These are phyloP conservation scores for Vidua chalybeata DNA, from an alignment of 2,113 vertebrate genomes.

Conservation along the genomic window DNA sequence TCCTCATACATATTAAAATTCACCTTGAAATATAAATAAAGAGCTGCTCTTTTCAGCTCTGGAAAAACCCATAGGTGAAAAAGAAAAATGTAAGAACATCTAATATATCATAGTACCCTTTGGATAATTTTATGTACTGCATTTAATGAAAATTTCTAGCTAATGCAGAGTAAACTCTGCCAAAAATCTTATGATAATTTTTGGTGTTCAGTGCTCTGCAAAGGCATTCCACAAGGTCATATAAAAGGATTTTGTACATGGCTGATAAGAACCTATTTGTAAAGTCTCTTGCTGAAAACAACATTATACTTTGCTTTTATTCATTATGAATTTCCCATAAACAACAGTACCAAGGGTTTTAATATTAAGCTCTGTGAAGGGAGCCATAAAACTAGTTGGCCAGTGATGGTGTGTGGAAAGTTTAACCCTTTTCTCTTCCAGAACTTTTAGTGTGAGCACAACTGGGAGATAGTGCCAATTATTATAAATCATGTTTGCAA, in stretches of 20 bases:
- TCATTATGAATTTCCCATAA: background rate
- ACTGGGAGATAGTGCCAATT: conserved; percentile 9
- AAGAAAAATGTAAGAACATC: background rate
- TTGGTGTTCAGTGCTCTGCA: background rate
- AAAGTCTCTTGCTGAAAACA: background rate
- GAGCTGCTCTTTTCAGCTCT: background rate
- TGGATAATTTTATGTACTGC: background rate
- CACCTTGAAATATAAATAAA: background rate
- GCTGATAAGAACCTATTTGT: background rate
- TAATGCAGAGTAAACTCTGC: background rate
- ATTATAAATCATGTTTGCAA: conserved; percentile 20
- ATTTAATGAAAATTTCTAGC: background rate
- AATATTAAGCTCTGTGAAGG: background rate
- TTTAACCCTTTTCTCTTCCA: background rate
- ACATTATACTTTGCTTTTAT: background rate
- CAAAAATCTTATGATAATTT: background rate
- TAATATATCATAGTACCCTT: background rate
- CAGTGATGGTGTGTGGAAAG: background rate
- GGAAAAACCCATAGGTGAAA: background rate
- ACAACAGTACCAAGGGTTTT: background rate
- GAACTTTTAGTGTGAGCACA: background rate
- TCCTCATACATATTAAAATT: background rate
- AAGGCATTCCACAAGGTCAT: background rate
- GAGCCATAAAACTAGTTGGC: background rate
- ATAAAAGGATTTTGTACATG: background rate